Conservation (phyloP, 2,888 invertebrate species). For the Idaea biselata region DNA sequence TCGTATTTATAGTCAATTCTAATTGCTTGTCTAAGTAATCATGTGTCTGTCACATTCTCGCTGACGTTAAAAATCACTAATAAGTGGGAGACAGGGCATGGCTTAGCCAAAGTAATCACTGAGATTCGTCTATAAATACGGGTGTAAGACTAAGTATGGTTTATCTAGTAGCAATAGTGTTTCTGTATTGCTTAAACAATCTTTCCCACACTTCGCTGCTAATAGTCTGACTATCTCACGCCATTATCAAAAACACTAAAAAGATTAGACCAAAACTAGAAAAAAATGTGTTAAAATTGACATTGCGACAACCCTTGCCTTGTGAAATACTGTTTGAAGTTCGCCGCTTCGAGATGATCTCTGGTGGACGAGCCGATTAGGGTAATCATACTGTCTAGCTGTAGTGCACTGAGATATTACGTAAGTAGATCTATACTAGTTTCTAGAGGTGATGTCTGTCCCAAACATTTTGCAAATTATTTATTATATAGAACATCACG, state of each 20-base stretch:
- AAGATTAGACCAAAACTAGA: neutral
- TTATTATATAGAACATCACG: too few species aligned
- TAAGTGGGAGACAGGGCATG: too few species aligned
- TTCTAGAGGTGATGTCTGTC: too few species aligned
- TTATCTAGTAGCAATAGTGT: too few species aligned
- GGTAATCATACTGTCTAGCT: neutral
- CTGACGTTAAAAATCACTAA: too few species aligned
- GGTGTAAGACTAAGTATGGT: too few species aligned
- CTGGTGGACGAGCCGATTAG: neutral
- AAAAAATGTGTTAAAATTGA: slow-evolving; percentile 40
- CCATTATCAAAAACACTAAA: neutral
- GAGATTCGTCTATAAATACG: too few species aligned
- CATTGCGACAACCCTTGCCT: slow-evolving; percentile 42
- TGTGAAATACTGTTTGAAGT: slow-evolving; percentile 45
- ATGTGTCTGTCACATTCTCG: too few species aligned
- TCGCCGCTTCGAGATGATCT: slow-evolving; percentile 51
- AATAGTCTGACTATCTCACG: neutral
- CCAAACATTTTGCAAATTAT: too few species aligned
- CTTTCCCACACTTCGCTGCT: neutral
- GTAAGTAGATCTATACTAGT: slow-evolving; percentile 11
- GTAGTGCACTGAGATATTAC: slow-evolving; percentile 2
- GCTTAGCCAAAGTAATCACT: too few species aligned
- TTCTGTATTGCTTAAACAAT: neutral
- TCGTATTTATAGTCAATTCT: too few species aligned
- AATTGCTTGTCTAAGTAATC: too few species aligned